Evolutionary conservation across 2,888 invertebrate genomes (phyloP).

Genomic region (Meghimatium bilineatum): DNA sequence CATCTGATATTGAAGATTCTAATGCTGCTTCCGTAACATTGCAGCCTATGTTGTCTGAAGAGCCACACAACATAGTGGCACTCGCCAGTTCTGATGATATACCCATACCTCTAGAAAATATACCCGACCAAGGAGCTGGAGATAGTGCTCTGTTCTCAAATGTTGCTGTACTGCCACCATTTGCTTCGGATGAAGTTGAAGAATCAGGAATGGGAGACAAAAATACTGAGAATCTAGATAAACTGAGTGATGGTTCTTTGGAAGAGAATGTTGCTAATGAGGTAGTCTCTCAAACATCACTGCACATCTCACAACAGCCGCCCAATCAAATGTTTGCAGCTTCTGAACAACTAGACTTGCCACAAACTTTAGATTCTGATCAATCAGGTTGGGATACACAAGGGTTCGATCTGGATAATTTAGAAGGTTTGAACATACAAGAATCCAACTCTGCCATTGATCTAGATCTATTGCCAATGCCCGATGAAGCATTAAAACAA

Average conservation of each 20-base stretch:
- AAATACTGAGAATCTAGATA: neutral
- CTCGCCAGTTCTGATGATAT: neutral
- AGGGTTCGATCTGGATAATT: constrained; percentile 38
- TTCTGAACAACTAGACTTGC: neutral
- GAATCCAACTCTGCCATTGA: constrained; percentile 18
- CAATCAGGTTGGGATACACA: constrained; percentile 25
- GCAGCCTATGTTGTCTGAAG: neutral
- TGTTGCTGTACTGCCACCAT: constrained; percentile 12
- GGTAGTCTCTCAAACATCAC: neutral
- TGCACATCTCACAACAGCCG: neutral
- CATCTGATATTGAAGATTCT: neutral
- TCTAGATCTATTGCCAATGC: constrained; percentile 39
- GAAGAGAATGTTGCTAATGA: neutral
- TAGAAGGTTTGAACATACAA: constrained; percentile 19
- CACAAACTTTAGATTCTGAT: neutral
- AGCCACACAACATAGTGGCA: too few species aligned
- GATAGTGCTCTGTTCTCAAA: neutral
- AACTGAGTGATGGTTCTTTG: neutral
- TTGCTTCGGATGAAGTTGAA: constrained; percentile 31
- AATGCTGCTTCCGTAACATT: neutral
- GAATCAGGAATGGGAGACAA: neutral
- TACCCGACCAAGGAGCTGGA: neutral
- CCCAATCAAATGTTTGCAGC: neutral
- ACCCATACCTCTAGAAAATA: neutral
- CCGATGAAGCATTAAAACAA: constrained; percentile 28